phyloP scores from a whole-genome alignment of 2,113 vertebrate species.

The Alligator mississippiensis region DNA sequence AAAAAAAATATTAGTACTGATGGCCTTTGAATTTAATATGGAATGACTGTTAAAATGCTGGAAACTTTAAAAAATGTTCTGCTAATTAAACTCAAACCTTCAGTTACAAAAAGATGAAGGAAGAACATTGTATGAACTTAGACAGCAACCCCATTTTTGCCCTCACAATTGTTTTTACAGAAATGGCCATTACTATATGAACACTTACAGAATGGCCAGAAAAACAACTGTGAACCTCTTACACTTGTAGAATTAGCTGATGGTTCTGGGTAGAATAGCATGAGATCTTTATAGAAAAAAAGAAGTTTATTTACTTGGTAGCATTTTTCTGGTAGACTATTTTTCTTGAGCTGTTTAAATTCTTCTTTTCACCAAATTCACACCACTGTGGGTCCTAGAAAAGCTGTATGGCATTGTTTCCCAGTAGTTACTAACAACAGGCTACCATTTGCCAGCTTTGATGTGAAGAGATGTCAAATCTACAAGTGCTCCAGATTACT shows the following conservation, averaged over 20 bases:
- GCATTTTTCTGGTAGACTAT: not conserved
- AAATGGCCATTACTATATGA: fast-evolving
- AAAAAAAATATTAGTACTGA: not conserved
- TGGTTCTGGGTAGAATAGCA: fast-evolving
- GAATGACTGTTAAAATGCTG: fast-evolving
- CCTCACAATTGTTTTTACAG: not conserved
- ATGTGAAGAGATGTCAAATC: not conserved
- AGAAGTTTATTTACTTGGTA: fast-evolving
- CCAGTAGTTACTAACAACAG: not conserved
- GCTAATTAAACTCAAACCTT: fast-evolving
- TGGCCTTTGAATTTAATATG: not conserved
- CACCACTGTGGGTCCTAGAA: not conserved
- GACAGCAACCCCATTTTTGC: not conserved
- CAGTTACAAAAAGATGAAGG: not conserved
- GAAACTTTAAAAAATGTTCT: not conserved
- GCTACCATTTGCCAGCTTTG: not conserved
- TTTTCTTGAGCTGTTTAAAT: not conserved
- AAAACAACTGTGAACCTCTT: not conserved
- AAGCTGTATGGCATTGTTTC: not conserved
- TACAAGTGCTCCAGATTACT: not conserved
- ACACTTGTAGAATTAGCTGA: not conserved
- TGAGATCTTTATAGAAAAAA: fast-evolving
- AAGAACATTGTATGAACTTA: fast-evolving
- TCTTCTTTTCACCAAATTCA: not conserved
- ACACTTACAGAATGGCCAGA: fast-evolving